phyloP scores from a whole-genome alignment of 2,888 invertebrate species.

The Apoderus coryli region DNA sequence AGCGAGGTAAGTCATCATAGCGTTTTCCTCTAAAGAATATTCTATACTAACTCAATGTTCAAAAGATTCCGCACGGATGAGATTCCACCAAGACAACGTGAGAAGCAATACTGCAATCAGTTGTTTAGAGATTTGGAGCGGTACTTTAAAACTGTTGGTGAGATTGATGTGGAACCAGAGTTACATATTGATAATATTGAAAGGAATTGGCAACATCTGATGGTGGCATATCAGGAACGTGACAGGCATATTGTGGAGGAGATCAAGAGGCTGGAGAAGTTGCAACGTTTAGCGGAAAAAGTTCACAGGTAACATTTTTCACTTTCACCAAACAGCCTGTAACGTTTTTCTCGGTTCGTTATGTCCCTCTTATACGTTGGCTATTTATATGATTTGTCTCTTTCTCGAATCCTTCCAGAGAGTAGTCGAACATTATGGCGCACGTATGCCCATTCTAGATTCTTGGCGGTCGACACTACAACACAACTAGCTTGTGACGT shows the following conservation, averaged over 20 bases:
- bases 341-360: too few species aligned
- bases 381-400: too few species aligned
- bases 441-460: too few species aligned
- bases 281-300: constrained; percentile 89
- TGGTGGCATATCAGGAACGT: constrained; percentile 79
- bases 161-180: constrained; percentile 76
- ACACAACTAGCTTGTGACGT: too few species aligned
- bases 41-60: too few species aligned
- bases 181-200: constrained; percentile 78
- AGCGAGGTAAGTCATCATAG: too few species aligned
- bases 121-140: constrained; percentile 78
- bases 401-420: too few species aligned
- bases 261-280: constrained; percentile 75
- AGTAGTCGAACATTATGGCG: too few species aligned
- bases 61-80: constrained; percentile 90
- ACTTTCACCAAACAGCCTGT: too few species aligned
- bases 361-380: too few species aligned
- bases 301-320: constrained; percentile 45
- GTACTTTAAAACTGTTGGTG: constrained; percentile 76
- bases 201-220: constrained; percentile 75
- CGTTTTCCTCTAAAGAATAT: too few species aligned
- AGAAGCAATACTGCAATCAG: constrained; percentile 76
- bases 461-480: too few species aligned
- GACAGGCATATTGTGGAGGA: constrained; percentile 85
- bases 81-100: constrained; percentile 77